Percentiles rank a stretch among this genome's conserved stretches.
Evolutionary conservation across 2,797 vertebrate genomes (phyloP).

Genomic region (Peromyscus aztecus): DNA sequence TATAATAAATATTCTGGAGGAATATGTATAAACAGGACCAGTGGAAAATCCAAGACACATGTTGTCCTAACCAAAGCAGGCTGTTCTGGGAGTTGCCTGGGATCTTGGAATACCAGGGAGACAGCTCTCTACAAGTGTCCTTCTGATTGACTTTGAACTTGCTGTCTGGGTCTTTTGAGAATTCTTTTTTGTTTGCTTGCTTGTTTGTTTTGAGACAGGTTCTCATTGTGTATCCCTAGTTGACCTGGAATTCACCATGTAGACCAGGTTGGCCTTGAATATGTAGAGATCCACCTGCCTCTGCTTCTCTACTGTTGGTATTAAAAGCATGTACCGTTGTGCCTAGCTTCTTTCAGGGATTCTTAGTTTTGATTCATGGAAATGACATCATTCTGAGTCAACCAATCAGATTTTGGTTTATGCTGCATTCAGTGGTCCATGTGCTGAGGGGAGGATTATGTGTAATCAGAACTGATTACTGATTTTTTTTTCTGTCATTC

Average conservation of each 20-base stretch:
- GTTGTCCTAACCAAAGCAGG: not conserved
- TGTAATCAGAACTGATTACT: not conserved
- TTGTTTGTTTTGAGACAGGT: not conserved
- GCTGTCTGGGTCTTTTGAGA: not conserved
- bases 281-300: not conserved
- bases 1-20: conserved; percentile 3
- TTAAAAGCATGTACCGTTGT: not conserved
- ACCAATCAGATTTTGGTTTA: not conserved
- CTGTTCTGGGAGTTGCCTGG: not conserved
- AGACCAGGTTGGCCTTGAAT: not conserved
- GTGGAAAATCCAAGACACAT: not conserved
- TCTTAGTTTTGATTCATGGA: not conserved
- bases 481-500: not conserved
- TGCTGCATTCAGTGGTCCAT: not conserved
- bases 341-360: not conserved
- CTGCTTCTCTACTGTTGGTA: not conserved
- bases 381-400: not conserved
- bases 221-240: not conserved
- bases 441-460: not conserved
- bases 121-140: not conserved
- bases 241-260: not conserved
- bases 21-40: not conserved
- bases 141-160: not conserved
- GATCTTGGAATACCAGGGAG: not conserved
- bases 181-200: not conserved